phyloP scores from a whole-genome alignment of 2,888 invertebrate species.

The Brenthis daphne region DNA sequence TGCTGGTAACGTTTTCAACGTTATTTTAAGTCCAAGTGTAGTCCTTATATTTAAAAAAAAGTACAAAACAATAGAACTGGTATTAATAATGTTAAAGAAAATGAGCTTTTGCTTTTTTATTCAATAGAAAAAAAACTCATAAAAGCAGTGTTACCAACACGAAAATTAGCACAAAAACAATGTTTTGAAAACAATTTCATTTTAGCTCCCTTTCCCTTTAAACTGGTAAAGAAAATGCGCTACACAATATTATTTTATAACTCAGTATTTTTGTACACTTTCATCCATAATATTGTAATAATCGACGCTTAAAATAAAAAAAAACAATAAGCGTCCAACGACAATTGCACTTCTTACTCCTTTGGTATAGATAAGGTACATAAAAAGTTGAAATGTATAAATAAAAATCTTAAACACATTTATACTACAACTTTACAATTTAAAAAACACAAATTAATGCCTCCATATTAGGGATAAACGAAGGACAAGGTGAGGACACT shows the following conservation, averaged over 20 bases:
- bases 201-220: constrained; percentile 13
- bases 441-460: no score
- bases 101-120: no score
- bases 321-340: constrained; percentile 8
- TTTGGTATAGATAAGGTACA: constrained; percentile 39
- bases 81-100: no score
- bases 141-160: neutral
- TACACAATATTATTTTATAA: constrained; percentile 4
- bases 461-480: no score
- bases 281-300: constrained; percentile 15
- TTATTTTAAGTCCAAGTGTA: no score
- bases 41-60: no score
- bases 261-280: constrained; percentile 11
- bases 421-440: no score
- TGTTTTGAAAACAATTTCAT: neutral
- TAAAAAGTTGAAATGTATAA: constrained; percentile 30
- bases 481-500: no score
- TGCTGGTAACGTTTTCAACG: no score
- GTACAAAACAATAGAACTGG: no score
- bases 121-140: neutral
- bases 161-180: neutral
- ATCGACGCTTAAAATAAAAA: constrained; percentile 5
- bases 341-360: constrained; percentile 39
- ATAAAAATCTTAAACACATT: constrained; percentile 5
- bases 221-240: constrained; percentile 16